A percentile compares a stretch with the other conserved stretches of the same genome.
phyloP scores from a whole-genome alignment of 2,888 invertebrate genomes.

The Tinea semifulvella region DNA sequence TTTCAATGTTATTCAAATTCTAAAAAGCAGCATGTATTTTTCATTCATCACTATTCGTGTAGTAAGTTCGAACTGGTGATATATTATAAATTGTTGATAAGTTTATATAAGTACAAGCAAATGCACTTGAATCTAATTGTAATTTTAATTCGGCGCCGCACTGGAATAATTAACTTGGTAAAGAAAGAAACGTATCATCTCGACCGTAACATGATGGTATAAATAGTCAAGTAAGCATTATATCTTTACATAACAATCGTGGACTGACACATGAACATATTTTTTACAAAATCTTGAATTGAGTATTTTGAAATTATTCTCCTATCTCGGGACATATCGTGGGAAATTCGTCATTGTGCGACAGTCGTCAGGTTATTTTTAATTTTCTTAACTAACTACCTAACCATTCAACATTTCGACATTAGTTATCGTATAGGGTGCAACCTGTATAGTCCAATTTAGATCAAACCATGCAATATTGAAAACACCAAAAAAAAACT shows the following conservation, averaged over 20 bases:
- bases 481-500: background rate
- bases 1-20: too few species aligned
- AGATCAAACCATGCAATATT: too few species aligned
- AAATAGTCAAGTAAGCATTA: slow-evolving; percentile 1
- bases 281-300: background rate
- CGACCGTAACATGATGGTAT: background rate
- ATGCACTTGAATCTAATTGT: too few species aligned
- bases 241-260: background rate
- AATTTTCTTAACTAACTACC: slow-evolving; percentile 28
- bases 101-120: too few species aligned
- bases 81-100: too few species aligned
- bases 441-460: slow-evolving; percentile 25
- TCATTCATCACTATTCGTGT: too few species aligned
- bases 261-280: background rate
- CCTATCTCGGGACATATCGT: slow-evolving; percentile 4
- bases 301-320: background rate
- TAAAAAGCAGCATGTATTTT: too few species aligned
- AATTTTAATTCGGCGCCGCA: background rate
- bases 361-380: slow-evolving; percentile 6
- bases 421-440: slow-evolving; percentile 27
- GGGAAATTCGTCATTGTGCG: background rate
- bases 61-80: too few species aligned
- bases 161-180: background rate
- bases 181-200: slow-evolving; percentile 4
- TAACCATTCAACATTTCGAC: slow-evolving; percentile 47